Percentiles rank a stretch among this genome's conserved stretches.
Evolutionary conservation across 1,140 invertebrate genomes (phyloP).

Genomic region (Sycobia sp.): DNA sequence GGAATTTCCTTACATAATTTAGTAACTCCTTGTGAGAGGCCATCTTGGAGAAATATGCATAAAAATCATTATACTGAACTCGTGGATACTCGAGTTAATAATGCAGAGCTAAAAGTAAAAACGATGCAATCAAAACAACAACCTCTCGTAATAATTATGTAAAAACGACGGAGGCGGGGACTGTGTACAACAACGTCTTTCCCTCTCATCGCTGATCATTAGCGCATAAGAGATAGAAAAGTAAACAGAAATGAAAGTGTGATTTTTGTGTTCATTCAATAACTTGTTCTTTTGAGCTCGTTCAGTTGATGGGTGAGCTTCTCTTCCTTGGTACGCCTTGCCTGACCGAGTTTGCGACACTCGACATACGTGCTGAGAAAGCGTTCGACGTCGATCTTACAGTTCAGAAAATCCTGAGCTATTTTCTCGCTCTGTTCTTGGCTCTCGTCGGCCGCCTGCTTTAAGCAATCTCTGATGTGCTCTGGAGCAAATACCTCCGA

Average conservation of each 20-base stretch:
- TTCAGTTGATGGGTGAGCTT: slow-evolving; percentile 75
- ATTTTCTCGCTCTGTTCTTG: slow-evolving; percentile 77
- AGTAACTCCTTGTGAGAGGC: no score
- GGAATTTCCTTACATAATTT: no score
- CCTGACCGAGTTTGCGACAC: slow-evolving; percentile 72
- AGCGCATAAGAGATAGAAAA: no score
- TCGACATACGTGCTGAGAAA: slow-evolving; percentile 75
- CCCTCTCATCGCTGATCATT: neutral
- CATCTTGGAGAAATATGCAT: no score
- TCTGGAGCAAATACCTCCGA: slow-evolving; percentile 75
- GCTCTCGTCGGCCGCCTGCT: slow-evolving; percentile 68
- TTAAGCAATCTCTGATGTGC: slow-evolving; percentile 72
- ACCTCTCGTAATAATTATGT: no score
- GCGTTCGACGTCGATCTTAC: slow-evolving; percentile 75
- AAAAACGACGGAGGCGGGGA: no score
- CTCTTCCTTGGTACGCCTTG: slow-evolving; percentile 77
- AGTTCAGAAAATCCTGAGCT: slow-evolving; percentile 75
- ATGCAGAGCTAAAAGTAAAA: no score
- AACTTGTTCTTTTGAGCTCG: slow-evolving; percentile 64
- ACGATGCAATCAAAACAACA: no score
- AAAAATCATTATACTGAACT: no score
- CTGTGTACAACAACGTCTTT: slow-evolving; percentile 7
- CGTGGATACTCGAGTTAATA: no score
- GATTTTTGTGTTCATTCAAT: slow-evolving; percentile 12
- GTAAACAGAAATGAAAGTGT: no score